Conservation (phyloP, 2,888 invertebrate species). For the Tuberolachnus salignus region DNA sequence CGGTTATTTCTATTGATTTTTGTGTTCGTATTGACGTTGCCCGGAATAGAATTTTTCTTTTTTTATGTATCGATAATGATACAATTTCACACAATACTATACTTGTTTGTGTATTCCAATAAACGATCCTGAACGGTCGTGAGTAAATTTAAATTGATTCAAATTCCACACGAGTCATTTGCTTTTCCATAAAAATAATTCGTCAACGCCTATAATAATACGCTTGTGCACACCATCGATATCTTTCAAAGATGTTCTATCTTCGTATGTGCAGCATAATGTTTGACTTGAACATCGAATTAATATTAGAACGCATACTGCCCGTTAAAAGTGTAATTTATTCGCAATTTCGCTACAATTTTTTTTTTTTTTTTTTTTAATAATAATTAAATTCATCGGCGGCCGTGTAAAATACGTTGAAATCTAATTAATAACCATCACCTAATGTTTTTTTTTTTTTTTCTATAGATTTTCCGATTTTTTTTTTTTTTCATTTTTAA, state of each 20-base stretch:
- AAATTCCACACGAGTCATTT: too few relatives aligned
- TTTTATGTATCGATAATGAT: too few relatives aligned
- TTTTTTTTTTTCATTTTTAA: not conserved
- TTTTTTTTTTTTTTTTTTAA: not conserved
- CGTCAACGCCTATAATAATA: not conserved
- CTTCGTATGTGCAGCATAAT: too few relatives aligned
- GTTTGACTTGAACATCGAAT: not conserved
- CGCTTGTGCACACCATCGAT: not conserved
- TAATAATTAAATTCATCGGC: not conserved
- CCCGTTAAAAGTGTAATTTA: not conserved
- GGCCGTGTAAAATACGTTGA: not conserved
- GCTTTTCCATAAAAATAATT: not conserved
- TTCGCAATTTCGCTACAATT: not conserved
- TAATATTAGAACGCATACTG: not conserved
- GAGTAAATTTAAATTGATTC: too few relatives aligned
- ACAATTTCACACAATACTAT: too few relatives aligned
- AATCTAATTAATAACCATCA: not conserved
- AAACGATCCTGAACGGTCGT: too few relatives aligned
- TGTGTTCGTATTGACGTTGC: too few relatives aligned
- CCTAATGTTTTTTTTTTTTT: not conserved
- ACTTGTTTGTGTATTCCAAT: too few relatives aligned
- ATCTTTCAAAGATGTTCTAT: too few relatives aligned
- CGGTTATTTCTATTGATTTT: too few relatives aligned
- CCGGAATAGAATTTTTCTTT: too few relatives aligned
- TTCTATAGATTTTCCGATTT: not conserved